phyloP scores from a whole-genome alignment of 2,113 vertebrate genomes.

The Mustelus asterias region DNA sequence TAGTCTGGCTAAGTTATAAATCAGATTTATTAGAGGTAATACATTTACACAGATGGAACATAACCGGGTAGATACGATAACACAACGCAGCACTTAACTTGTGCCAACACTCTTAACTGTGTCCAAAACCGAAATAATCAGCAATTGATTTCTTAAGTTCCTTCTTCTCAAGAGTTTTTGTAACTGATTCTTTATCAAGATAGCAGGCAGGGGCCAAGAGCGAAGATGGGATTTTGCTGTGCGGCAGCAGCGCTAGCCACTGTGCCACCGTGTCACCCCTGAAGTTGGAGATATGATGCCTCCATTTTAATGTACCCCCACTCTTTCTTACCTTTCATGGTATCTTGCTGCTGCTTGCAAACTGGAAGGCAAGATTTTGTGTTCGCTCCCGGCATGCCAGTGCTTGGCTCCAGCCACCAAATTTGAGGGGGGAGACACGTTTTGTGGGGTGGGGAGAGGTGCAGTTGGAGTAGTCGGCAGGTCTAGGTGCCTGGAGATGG shows the following conservation, averaged over 20 bases:
- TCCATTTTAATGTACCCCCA: no score
- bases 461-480: no score
- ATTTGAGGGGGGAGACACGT: no score
- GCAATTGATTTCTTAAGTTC: not conserved
- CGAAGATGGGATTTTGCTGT: no score
- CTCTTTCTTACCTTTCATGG: no score
- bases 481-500: not conserved
- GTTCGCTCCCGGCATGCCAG: no score
- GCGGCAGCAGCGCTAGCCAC: no score
- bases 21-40: not conserved
- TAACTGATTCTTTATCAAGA: not conserved
- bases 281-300: not conserved
- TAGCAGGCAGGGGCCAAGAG: not conserved
- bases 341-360: no score
- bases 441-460: no score
- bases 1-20: not conserved
- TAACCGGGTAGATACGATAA: not conserved
- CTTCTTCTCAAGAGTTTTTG: not conserved
- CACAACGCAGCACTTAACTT: not conserved
- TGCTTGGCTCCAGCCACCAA: no score
- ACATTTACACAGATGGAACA: not conserved
- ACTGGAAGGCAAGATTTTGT: no score
- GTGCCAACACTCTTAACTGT: not conserved
- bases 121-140: not conserved
- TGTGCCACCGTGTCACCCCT: not conserved